These are phyloP conservation scores for Uromys caudimaculatus DNA, from an alignment of 2,797 vertebrate species.

Conservation along the genomic window DNA sequence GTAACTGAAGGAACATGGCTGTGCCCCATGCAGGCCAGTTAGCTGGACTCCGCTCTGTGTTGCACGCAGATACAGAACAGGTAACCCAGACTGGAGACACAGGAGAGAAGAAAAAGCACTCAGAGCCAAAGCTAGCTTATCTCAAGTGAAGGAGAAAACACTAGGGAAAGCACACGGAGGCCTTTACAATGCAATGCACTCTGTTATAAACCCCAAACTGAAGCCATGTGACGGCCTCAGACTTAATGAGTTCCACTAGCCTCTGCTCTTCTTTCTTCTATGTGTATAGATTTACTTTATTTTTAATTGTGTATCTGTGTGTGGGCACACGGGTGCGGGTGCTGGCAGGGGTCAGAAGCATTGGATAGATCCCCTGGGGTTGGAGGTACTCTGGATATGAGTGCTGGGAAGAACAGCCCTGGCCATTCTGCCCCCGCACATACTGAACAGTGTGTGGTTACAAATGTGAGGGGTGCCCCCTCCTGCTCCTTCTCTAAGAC, in stretches of 20 bases:
- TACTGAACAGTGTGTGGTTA: neutral
- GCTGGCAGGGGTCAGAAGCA: neutral
- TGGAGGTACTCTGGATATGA: neutral
- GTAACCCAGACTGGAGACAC: neutral
- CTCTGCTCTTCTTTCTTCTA: neutral
- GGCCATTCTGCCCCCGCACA: neutral
- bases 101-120: neutral
- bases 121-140: conserved; percentile 27
- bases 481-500: neutral
- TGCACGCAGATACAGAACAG: neutral
- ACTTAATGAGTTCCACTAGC: neutral
- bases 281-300: neutral
- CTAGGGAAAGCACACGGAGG: neutral
- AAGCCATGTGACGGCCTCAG: neutral
- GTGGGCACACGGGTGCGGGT: neutral
- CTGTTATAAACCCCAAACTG: neutral
- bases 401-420: neutral
- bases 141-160: neutral
- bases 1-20: neutral
- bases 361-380: neutral
- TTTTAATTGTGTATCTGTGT: neutral
- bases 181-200: neutral
- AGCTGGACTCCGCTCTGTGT: neutral
- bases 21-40: neutral
- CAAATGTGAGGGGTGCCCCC: neutral